Conservation (phyloP, 2,888 invertebrate species). For the Pristionchus exspectatus region DNA sequence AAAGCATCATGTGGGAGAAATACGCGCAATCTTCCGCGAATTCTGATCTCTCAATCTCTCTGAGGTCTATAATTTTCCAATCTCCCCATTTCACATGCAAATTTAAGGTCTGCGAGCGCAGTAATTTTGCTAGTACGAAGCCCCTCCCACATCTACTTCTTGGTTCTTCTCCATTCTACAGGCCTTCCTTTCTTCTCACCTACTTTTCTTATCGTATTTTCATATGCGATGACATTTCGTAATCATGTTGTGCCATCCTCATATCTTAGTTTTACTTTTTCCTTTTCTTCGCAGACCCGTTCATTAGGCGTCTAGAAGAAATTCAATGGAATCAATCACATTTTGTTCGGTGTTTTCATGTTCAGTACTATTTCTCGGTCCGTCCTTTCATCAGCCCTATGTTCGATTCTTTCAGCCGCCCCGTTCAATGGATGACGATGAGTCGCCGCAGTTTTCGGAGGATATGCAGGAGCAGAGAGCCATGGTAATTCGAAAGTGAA, state of each 20-base stretch:
- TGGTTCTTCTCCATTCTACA: background rate
- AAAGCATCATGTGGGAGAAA: background rate
- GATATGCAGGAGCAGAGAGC: constrained; percentile 68
- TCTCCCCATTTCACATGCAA: too few species aligned
- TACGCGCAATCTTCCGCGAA: background rate
- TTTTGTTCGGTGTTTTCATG: too few species aligned
- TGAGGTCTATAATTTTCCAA: too few species aligned
- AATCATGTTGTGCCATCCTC: background rate
- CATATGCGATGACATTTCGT: background rate
- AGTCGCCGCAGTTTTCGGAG: constrained; percentile 67
- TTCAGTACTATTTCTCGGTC: background rate
- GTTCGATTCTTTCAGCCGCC: background rate
- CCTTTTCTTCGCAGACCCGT: too few species aligned
- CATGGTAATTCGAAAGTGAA: background rate
- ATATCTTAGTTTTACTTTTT: too few species aligned
- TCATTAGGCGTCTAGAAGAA: too few species aligned
- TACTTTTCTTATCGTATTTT: background rate
- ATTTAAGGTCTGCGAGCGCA: background rate
- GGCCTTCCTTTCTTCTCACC: background rate
- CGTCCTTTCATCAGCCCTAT: constrained; percentile 13
- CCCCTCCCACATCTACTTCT: background rate
- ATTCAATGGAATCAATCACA: too few species aligned
- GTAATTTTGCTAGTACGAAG: background rate
- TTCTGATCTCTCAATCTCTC: background rate
- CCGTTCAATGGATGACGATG: constrained; percentile 60